Evolutionary conservation across 2,113 vertebrate species (phyloP).

Genomic region (Ciconia maguari): DNA sequence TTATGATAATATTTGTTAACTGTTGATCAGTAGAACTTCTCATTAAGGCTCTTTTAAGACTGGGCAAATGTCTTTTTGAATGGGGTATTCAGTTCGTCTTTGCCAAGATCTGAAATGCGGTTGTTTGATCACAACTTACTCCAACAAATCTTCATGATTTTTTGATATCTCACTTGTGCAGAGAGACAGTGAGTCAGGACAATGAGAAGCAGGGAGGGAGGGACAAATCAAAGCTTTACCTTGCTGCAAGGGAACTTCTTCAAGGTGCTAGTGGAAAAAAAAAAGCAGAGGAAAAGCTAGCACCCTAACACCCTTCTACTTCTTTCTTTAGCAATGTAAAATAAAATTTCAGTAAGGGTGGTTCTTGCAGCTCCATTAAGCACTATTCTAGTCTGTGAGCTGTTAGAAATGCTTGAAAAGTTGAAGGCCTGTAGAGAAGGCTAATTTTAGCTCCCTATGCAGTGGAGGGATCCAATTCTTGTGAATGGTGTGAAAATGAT

Average conservation of each 20-base stretch:
- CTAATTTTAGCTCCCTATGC: constrained; percentile 29
- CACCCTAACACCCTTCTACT: background rate
- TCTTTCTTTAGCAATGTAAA: background rate
- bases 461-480: background rate
- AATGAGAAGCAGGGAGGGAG: background rate
- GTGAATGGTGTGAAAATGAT: background rate
- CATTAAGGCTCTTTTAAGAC: background rate
- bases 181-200: background rate
- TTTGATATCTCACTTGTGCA: background rate
- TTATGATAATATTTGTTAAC: constrained; percentile 31
- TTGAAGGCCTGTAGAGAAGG: background rate
- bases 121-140: constrained; percentile 14
- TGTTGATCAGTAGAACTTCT: constrained; percentile 16
- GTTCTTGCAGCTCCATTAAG: background rate
- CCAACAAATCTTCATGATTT: background rate
- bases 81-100: background rate
- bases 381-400: background rate
- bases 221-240: background rate
- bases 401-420: constrained; percentile 11
- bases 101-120: background rate
- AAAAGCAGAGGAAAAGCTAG: background rate
- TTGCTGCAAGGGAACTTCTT: background rate
- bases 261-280: background rate
- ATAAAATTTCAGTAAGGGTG: background rate
- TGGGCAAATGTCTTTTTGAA: background rate